Evolutionary conservation across 2,113 vertebrate genomes (phyloP).

Genomic region (Chaetodon trifascialis): DNA sequence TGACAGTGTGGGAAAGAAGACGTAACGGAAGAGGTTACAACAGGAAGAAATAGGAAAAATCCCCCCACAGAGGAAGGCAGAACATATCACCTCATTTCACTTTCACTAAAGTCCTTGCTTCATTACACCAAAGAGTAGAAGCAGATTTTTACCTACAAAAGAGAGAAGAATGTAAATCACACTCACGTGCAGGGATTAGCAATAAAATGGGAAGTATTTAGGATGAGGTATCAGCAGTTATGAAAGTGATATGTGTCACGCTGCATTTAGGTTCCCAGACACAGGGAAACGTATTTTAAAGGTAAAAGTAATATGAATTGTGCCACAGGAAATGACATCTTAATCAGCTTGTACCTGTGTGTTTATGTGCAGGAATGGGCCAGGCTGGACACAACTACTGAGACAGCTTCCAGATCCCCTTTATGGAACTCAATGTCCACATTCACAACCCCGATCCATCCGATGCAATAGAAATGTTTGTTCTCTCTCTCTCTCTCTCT

Average conservation of each 20-base stretch:
- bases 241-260: neutral
- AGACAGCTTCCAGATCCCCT: slow-evolving; percentile 40
- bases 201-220: neutral
- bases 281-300: neutral
- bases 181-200: neutral
- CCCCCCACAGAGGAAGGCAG: neutral
- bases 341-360: slow-evolving; percentile 23
- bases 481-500: slow-evolving; percentile 8
- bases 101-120: no score
- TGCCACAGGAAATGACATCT: slow-evolving; percentile 29
- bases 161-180: neutral
- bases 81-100: neutral
- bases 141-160: no score
- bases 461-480: slow-evolving; percentile 53
- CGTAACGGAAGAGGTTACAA: neutral
- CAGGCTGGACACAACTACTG: slow-evolving; percentile 26
- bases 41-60: neutral
- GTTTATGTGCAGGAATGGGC: slow-evolving; percentile 69
- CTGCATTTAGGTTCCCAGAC: neutral
- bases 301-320: slow-evolving; percentile 17
- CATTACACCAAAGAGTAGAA: no score
- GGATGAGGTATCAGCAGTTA: neutral
- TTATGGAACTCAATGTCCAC: slow-evolving; percentile 71
- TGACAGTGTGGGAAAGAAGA: neutral
- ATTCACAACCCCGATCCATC: slow-evolving; percentile 59